Conservation (phyloP, 2,113 vertebrate species). For the Cyprinodon brontotheroides region DNA sequence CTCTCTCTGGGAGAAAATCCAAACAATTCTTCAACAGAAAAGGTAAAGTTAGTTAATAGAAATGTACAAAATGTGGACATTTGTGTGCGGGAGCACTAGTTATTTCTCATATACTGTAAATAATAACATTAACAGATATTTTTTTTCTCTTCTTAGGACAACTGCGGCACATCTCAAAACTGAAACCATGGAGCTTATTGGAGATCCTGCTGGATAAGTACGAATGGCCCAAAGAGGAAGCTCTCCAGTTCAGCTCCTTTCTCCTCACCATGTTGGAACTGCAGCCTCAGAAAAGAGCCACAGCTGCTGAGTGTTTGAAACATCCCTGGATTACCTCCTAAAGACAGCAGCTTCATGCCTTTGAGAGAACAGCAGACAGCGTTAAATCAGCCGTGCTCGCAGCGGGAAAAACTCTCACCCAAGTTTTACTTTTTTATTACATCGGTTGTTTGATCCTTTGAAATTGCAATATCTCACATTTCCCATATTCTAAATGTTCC, state of each 20-base stretch:
- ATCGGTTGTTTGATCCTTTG: constrained; percentile 1
- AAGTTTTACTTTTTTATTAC: constrained; percentile 9
- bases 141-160: constrained; percentile 78
- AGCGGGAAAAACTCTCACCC: constrained; percentile 26
- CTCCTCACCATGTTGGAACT: constrained; percentile 94
- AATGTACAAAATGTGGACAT: background rate
- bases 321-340: constrained; percentile 93
- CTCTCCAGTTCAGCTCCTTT: constrained; percentile 91
- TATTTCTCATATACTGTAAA: no score
- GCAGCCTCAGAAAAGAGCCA: constrained; percentile 89
- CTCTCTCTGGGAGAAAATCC: constrained; percentile 90
- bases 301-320: constrained; percentile 91
- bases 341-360: constrained; percentile 18
- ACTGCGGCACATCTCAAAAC: constrained; percentile 90
- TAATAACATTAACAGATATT: no score
- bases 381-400: constrained; percentile 26
- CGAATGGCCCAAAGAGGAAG: constrained; percentile 90
- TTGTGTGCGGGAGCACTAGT: no score
- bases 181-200: constrained; percentile 93
- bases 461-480: background rate
- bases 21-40: constrained; percentile 91
- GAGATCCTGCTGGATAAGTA: constrained; percentile 96
- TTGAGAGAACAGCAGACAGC: constrained; percentile 20
- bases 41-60: constrained; percentile 49
- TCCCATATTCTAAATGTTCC: no score